A percentile compares a stretch with the other conserved stretches of the same genome.
phyloP scores from a whole-genome alignment of 1,140 invertebrate genomes.

The Coptotermes formosanus region DNA sequence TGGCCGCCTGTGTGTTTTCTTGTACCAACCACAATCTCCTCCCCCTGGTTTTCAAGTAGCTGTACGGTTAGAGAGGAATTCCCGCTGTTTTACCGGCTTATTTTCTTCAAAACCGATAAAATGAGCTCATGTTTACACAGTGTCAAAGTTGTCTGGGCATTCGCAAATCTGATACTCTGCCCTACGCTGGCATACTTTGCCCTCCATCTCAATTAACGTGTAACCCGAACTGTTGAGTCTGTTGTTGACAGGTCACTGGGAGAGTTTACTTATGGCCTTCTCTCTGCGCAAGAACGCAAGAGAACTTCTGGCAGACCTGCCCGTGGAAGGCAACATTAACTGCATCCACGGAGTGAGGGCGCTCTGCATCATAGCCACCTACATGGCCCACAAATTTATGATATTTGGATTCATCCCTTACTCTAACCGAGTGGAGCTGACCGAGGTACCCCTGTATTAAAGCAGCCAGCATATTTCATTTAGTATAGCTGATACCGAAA shows the following conservation, averaged over 20 bases:
- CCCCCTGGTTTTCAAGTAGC: too few species aligned
- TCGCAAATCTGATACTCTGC: too few species aligned
- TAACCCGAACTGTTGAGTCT: background rate
- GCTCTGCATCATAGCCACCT: conserved; percentile 56
- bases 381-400: conserved; percentile 62
- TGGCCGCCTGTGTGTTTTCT: too few species aligned
- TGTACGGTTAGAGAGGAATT: too few species aligned
- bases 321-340: conserved; percentile 52
- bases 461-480: background rate
- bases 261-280: conserved; percentile 54
- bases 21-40: too few species aligned
- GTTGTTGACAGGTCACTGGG: conserved; percentile 42
- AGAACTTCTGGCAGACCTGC: conserved; percentile 42
- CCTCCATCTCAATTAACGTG: too few species aligned
- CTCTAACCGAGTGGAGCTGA: conserved; percentile 59
- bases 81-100: too few species aligned
- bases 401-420: conserved; percentile 58
- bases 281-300: conserved; percentile 50
- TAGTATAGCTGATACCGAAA: too few species aligned
- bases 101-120: too few species aligned
- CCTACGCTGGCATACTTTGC: too few species aligned
- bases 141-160: too few species aligned
- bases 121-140: too few species aligned
- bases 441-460: conserved; percentile 46
- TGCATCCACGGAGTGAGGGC: conserved; percentile 63